Conservation (phyloP, 2,113 vertebrate species). For the Coptodon bakossiorum region DNA sequence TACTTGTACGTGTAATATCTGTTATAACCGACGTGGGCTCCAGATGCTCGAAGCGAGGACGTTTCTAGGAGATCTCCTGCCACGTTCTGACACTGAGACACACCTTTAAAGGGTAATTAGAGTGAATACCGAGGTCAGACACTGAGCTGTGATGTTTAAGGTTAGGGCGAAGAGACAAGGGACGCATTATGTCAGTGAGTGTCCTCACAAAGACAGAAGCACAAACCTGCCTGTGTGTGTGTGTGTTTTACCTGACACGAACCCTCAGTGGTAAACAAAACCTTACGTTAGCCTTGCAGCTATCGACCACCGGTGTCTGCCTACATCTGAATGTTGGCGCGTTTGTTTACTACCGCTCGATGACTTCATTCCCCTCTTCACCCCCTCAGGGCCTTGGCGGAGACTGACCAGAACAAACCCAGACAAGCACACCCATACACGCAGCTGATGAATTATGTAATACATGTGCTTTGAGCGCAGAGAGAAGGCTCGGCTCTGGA, state of each 20-base stretch:
- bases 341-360: conserved; percentile 39
- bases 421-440: not conserved
- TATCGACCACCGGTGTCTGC: conserved; percentile 36
- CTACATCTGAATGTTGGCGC: not conserved
- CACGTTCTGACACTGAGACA: not conserved
- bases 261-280: conserved; percentile 37
- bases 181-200: not conserved
- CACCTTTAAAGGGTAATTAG: not conserved
- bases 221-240: not conserved
- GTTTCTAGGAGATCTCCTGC: not conserved
- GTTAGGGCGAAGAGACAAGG: not conserved
- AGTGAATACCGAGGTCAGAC: not conserved
- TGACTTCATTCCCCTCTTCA: conserved; percentile 26
- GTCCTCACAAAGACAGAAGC: not conserved
- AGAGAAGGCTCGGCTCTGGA: not conserved
- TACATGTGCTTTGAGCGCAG: not conserved
- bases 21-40: not conserved
- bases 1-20: not conserved
- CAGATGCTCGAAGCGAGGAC: not conserved
- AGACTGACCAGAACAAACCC: conserved; percentile 10
- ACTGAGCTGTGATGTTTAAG: not conserved
- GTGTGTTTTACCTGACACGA: conserved; percentile 12
- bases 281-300: conserved; percentile 38
- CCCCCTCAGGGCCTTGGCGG: not conserved
- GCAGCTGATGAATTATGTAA: conserved; percentile 47